Conservation (phyloP, 2,888 invertebrate species). For the Coronaproctus castanopsis region DNA sequence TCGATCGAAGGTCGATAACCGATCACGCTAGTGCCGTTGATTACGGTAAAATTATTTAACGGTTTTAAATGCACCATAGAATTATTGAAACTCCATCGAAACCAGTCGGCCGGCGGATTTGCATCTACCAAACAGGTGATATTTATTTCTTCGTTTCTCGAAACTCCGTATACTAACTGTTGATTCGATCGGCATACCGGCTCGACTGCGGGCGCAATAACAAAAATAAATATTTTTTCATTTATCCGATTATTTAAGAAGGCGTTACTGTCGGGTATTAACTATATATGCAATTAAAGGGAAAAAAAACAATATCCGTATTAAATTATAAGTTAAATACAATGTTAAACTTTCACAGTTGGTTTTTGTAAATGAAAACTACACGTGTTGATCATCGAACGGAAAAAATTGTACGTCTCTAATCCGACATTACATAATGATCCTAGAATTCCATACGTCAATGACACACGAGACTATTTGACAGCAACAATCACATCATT, state of each 20-base stretch:
- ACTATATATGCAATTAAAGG: no score
- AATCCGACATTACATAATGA: not conserved
- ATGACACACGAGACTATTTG: no score
- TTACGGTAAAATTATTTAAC: constrained; percentile 21
- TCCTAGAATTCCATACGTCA: no score
- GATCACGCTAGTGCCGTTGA: constrained; percentile 24
- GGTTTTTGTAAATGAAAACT: no score
- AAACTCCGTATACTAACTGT: constrained; percentile 20
- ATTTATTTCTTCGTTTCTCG: constrained; percentile 17
- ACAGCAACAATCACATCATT: no score
- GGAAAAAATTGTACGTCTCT: not conserved
- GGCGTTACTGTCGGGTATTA: no score
- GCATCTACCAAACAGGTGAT: constrained; percentile 25
- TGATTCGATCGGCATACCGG: constrained; percentile 19
- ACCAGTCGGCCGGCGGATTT: constrained; percentile 25
- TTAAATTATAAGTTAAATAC: no score
- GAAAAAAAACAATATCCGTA: no score
- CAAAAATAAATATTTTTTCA: not conserved
- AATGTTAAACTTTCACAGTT: no score
- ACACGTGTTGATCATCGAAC: no score
- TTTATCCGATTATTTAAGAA: no score
- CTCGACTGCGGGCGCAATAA: constrained; percentile 16
- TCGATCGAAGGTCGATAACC: constrained; percentile 26
- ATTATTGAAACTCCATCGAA: constrained; percentile 28
- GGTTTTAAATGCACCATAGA: constrained; percentile 18